Evolutionary conservation across 2,113 vertebrate species (phyloP).

Genomic region (Chlamydotis undulata): DNA sequence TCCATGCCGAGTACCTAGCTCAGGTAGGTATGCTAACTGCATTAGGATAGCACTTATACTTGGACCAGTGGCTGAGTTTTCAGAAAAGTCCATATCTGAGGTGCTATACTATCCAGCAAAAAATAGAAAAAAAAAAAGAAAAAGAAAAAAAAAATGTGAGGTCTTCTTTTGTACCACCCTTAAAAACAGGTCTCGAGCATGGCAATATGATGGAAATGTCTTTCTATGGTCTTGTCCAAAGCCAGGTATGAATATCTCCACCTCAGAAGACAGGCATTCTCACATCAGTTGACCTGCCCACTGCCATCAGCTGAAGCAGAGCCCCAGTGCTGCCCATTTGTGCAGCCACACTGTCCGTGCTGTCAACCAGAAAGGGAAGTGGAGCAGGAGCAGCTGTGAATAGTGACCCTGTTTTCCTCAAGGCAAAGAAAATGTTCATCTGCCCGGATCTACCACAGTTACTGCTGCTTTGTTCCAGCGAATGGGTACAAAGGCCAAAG

Average conservation of each 20-base stretch:
- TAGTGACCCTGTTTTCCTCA: neutral
- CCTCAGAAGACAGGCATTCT: neutral
- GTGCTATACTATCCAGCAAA: neutral
- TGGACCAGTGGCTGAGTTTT: neutral
- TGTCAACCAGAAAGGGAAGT: neutral
- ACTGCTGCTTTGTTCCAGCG: neutral
- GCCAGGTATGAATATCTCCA: neutral
- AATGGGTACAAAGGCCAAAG: neutral
- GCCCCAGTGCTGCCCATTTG: rapidly evolving
- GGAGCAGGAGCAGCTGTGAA: neutral
- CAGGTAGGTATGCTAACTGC: neutral
- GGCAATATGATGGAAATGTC: neutral
- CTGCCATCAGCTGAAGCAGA: neutral
- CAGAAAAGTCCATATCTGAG: neutral
- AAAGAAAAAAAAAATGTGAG: neutral
- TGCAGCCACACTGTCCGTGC: neutral
- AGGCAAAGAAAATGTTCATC: neutral
- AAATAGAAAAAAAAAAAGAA: too few relatives aligned
- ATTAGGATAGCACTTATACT: neutral
- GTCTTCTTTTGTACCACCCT: neutral
- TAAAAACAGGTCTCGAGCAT: neutral
- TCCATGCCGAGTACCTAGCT: neutral
- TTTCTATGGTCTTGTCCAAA: neutral
- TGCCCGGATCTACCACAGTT: neutral
- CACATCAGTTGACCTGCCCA: neutral